phyloP scores from a whole-genome alignment of 2,797 vertebrate genomes.

The Smutsia temminckii region DNA sequence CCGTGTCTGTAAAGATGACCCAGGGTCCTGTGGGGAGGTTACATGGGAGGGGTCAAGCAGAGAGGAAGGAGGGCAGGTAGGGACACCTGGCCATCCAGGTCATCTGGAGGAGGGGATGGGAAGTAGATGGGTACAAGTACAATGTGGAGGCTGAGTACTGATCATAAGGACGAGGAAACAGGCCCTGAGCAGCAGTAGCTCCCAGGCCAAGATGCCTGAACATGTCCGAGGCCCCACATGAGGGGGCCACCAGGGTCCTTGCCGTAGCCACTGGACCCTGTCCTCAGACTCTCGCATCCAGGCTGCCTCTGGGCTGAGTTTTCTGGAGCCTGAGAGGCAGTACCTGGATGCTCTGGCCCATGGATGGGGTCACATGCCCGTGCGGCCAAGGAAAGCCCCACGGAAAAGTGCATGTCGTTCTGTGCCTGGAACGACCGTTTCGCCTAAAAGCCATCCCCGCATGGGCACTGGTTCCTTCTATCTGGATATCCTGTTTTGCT shows the following conservation, averaged over 20 bases:
- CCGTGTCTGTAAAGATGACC: neutral
- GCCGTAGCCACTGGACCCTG: fast-evolving
- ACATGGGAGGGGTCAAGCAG: neutral
- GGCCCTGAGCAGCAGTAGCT: too few relatives aligned
- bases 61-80: neutral
- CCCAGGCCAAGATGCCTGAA: too few relatives aligned
- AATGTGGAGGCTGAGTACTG: neutral
- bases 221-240: neutral
- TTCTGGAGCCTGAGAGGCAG: neutral
- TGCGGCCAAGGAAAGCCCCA: neutral
- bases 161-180: neutral
- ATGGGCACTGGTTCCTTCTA: neutral
- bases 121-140: neutral
- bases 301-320: neutral
- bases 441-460: too few relatives aligned
- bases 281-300: fast-evolving
- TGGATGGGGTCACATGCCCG: too few relatives aligned
- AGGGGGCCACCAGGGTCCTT: neutral
- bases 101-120: neutral
- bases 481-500: neutral
- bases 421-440: neutral
- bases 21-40: neutral
- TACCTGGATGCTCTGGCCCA: neutral
- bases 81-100: fast-evolving
- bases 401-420: neutral